Base-by-base conservation (phyloP, 1,140 invertebrate genomes). In the Meloidogyne exigua region DNA sequence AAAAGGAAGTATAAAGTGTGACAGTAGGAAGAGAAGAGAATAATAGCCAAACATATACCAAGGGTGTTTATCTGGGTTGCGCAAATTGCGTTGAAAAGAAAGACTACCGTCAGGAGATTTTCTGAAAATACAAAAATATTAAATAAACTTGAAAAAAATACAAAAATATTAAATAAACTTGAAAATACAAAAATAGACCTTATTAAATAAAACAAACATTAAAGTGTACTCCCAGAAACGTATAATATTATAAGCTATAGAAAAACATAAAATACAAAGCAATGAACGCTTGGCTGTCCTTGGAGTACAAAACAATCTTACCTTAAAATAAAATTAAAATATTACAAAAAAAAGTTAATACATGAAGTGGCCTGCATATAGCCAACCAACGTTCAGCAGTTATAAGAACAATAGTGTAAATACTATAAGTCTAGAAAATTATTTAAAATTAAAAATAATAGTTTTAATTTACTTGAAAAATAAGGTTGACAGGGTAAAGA, bases 1-100 rank as follows among this genome's bases (percentile, higher is more conserved):
- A 62, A 85, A 85, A 7, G 84, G 84, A 70, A 85, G 68, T 18
- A 87, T n/a, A 64, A 85, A 85, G 57, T 85, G 84, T 15, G 85
- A 87, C 28, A 85, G 63, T 9, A 85, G 69, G 65, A 84, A 85
- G 18, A 80, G 66, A 57, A 80, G 71, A 21, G 84, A 86, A 63
- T 80, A 85, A 67, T 85, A 85, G 32, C 81, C 78, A 42, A 86
- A 11, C 44, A 84, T 72, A 70, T 83, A 83, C 23, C 32, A 66
- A 32, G 81, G 81, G 71, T 83, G 82, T 36, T 44, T 25, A 23
- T 39, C 44, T 26, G 81, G 49, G 68, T 85, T 76, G 15, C 84
- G 76, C 7, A 85, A 63, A 69, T 85, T 80, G 42, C 83, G 75
- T 67, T 81, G 74, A 63, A 84, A 85, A 57, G 28, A 62, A 13